Evolutionary conservation across 2,113 vertebrate species (phyloP).

Genomic region (Sceloporus undulatus): DNA sequence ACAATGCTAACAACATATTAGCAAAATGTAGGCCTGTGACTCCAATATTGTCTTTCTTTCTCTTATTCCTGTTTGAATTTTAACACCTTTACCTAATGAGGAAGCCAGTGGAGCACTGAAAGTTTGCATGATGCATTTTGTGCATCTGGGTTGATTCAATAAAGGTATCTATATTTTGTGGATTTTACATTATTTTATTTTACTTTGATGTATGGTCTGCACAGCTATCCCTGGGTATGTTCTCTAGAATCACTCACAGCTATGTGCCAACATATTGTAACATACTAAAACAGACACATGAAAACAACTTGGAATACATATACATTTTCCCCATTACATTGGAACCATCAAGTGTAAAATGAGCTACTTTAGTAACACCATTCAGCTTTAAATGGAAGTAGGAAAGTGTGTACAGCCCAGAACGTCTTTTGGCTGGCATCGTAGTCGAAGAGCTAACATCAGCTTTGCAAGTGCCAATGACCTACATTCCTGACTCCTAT

Average conservation of each 20-base stretch:
- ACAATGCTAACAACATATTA: too few relatives aligned
- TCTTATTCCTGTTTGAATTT: too few relatives aligned
- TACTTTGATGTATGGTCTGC: too few relatives aligned
- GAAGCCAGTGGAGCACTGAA: too few relatives aligned
- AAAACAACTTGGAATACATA: not conserved
- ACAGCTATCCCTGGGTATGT: not conserved
- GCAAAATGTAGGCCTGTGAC: too few relatives aligned
- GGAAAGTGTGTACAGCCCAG: rapidly evolving
- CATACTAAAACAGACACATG: not conserved
- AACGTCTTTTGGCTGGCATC: not conserved
- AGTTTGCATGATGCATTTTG: too few relatives aligned
- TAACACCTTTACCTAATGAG: too few relatives aligned
- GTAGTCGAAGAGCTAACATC: not conserved
- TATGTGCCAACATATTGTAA: not conserved
- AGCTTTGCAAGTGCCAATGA: constrained; percentile 13
- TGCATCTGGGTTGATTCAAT: too few relatives aligned
- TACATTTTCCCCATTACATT: not conserved
- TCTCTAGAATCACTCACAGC: not conserved
- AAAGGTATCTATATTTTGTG: too few relatives aligned
- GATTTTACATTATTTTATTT: too few relatives aligned
- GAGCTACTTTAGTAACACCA: not conserved
- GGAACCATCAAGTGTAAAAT: not conserved
- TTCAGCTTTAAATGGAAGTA: constrained; percentile 7
- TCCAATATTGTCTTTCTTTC: too few relatives aligned
- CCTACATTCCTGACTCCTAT: constrained; percentile 5